Conservation (phyloP, 2,113 vertebrate species). For the Xiphophorus couchianus region DNA sequence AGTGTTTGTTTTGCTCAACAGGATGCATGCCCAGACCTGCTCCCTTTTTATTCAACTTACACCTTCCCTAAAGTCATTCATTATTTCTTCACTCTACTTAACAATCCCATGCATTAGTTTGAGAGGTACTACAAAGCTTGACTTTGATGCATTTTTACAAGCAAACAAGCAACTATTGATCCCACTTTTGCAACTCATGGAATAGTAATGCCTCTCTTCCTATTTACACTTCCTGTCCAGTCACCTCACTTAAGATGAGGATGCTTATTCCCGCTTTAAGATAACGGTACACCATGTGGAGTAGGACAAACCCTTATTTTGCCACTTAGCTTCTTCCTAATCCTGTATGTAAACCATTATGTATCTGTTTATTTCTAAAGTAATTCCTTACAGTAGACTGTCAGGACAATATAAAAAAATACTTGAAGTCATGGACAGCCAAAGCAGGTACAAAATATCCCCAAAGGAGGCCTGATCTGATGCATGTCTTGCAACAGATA, state of each 20-base stretch:
- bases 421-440: neutral
- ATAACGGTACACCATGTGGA: neutral
- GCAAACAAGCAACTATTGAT: conserved; percentile 43
- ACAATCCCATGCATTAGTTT: conserved; percentile 35
- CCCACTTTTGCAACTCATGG: conserved; percentile 38
- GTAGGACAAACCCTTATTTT: conserved; percentile 2
- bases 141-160: conserved; percentile 33
- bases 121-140: conserved; percentile 12
- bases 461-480: neutral
- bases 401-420: neutral
- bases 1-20: conserved; percentile 32
- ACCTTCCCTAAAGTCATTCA: conserved; percentile 37
- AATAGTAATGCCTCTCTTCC: conserved; percentile 21
- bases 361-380: neutral
- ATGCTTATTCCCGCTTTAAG: neutral
- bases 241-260: conserved; percentile 12
- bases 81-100: conserved; percentile 43
- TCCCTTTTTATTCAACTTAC: conserved; percentile 15
- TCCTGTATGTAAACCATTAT: neutral
- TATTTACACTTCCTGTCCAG: conserved; percentile 15
- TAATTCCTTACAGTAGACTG: neutral
- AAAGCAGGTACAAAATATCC: neutral
- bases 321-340: neutral
- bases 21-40: conserved; percentile 47
- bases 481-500: neutral